Conservation (phyloP, 2,888 invertebrate species). For the Pristionchus japonicus region DNA sequence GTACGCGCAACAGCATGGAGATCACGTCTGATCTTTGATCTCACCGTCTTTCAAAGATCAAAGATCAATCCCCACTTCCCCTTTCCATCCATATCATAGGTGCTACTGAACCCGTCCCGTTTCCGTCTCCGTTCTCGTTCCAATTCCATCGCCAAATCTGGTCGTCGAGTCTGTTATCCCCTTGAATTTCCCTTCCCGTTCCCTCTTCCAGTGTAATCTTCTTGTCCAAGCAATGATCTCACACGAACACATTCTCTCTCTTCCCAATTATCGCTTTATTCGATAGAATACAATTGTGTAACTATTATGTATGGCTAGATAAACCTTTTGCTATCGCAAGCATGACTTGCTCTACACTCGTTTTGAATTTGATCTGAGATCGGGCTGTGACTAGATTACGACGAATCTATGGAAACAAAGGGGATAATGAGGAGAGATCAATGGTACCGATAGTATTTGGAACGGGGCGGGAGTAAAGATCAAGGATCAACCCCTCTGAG, state of each 20-base stretch:
- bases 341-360: neutral
- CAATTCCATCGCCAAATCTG: conserved; percentile 33
- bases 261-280: conserved; percentile 28
- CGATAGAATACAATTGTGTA: neutral
- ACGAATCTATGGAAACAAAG: neutral
- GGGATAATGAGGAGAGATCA: neutral
- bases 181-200: conserved; percentile 5
- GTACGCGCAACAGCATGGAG: conserved; percentile 71
- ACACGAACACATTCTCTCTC: neutral
- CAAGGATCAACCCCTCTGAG: conserved; percentile 1
- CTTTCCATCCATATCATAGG: conserved; percentile 29
- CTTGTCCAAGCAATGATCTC: neutral
- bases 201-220: conserved; percentile 1
- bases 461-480: neutral
- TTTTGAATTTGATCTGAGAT: neutral
- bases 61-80: neutral
- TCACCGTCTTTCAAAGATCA: neutral
- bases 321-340: neutral
- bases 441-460: neutral
- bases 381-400: conserved; percentile 1
- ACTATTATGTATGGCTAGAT: neutral
- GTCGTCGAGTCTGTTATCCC: neutral
- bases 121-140: neutral
- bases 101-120: conserved; percentile 18
- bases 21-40: conserved; percentile 55